Base-by-base conservation (phyloP, 2,888 invertebrate genomes). In the Ornithoptera alexandrae region DNA sequence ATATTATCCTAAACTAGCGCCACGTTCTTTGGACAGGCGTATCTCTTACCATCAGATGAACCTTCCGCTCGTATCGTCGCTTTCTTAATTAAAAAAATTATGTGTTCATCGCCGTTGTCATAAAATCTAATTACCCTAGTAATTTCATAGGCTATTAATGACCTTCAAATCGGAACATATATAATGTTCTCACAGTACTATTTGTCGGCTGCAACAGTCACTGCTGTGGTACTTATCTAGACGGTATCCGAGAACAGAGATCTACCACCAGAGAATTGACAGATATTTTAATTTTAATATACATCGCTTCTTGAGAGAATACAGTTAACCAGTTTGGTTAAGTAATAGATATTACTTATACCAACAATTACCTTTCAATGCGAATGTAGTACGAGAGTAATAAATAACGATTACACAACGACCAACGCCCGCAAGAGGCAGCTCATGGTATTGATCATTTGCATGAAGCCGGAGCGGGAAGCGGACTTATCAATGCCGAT, bases 361-460 rank as follows among this genome's bases (percentile, higher is more conserved):
- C 30, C 50, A 22, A 63, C 68, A 65, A 67, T 68, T 60, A 53
- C 63, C 67, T 61, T 71, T 59, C 67, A 65, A 65, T 62, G 57
- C 62, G 60, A 65, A 65, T 58, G 65, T 62, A 58, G 50, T 68
- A 56, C 58, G 17, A 64, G 42, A 65, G 73, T 73, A 76, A 83
- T 85, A 85, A 84, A 84, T 84, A 83, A 81, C 72, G 78, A 79
- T 87, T 86, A 84, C 81, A 82, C 83, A 87, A 86, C 78, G 65
- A 76, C 75, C 78, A 75, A 79, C 87, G 84, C 89, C 88, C 85
- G 87, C 86, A 70, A 74, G 72, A 72, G 76, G 60, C 79, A 73
- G 85, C 86, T 88, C 88, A 87, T 75, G 75, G 76, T 79, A 76
- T 84, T 84, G 88, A 88, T 87, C 88, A 88, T 87, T 87, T 87